Evolutionary conservation across 2,888 invertebrate species (phyloP), one percentile per base, ranked within the genome.

Genomic region (Cheilosia impressa): DNA sequence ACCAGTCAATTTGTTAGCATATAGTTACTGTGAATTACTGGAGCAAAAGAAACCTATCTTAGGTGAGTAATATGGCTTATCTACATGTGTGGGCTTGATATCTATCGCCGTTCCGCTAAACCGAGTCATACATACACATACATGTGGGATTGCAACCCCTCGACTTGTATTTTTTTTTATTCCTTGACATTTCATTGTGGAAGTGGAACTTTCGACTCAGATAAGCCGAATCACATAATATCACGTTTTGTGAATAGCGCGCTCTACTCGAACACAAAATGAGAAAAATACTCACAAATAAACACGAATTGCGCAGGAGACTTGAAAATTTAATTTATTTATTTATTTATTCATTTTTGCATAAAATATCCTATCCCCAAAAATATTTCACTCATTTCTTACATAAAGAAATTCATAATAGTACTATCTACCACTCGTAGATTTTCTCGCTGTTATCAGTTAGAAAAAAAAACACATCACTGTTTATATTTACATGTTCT

Each of bases 31-130:
- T 91, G 98, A 98, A 93, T 94, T 98, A 88, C 93, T 97, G 91
- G 96, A 98, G 93, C 96, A 97, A 92, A 98, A 98, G 93, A 96
- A 96, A 93, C 96, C 97, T 87, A 96, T 98, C 90, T 94, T 98
- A 94, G 98, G 98, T 96, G 92, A 92, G 92, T 88, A 41, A 73
- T 57, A 19, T 2, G 4, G 22, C 38, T 38, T 38, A 38, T 13
- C 38, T 38, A 13, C 2, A 38, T 38, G 38, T 38, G 38, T 38
- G 38, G 38, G 38, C 38, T 19, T 15, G 6, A 45, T 65, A 50
- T 52, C 50, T 47, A 50, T 50, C 27, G 10, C 7, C 19, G 19
- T 47, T 34, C 19, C 45, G 5, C 31, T 19, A 34, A 34, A 22
- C 1, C 50, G 34, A 7, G 19, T 17, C 6, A 34, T 10, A 63